Conservation (phyloP, 2,113 vertebrate genomes). For the Lampris megalopsis region DNA sequence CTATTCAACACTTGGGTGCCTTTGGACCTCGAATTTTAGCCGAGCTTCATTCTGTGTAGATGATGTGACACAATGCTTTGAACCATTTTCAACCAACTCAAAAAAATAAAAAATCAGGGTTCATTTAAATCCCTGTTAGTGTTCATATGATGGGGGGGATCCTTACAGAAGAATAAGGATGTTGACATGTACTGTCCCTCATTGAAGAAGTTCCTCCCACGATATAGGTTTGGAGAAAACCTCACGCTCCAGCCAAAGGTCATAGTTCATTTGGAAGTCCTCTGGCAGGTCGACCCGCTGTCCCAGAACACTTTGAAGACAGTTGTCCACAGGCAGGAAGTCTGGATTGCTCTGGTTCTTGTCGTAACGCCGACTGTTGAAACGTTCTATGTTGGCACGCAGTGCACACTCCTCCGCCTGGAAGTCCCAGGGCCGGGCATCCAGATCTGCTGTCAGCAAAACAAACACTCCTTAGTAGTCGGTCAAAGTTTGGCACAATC, state of each 20-base stretch:
- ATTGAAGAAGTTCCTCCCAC: constrained; percentile 98
- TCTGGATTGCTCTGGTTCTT: constrained; percentile 91
- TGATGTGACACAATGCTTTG: constrained; percentile 16
- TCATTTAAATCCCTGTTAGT: constrained; percentile 24
- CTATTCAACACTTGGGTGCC: background rate
- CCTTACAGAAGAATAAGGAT: background rate
- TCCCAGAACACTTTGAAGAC: constrained; percentile 97
- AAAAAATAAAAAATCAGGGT: constrained; percentile 13
- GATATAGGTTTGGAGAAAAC: constrained; percentile 98
- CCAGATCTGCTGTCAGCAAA: constrained; percentile 86
- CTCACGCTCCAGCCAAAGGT: constrained; percentile 98
- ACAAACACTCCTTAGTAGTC: background rate
- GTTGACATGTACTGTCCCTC: constrained; percentile 48
- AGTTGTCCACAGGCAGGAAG: constrained; percentile 96
- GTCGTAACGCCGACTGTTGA: constrained; percentile 95
- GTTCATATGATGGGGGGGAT: background rate
- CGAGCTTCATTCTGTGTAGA: constrained; percentile 18
- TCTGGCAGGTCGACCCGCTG: constrained; percentile 93
- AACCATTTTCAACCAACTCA: constrained; percentile 12
- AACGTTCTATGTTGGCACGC: constrained; percentile 95
- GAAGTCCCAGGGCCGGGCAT: constrained; percentile 98
- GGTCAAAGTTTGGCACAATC: background rate
- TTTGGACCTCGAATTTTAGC: constrained; percentile 20
- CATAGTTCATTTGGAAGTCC: constrained; percentile 98
- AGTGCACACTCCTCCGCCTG: constrained; percentile 97